Evolutionary conservation across 2,797 vertebrate genomes (phyloP).

Genomic region (Echeneis naucrates): DNA sequence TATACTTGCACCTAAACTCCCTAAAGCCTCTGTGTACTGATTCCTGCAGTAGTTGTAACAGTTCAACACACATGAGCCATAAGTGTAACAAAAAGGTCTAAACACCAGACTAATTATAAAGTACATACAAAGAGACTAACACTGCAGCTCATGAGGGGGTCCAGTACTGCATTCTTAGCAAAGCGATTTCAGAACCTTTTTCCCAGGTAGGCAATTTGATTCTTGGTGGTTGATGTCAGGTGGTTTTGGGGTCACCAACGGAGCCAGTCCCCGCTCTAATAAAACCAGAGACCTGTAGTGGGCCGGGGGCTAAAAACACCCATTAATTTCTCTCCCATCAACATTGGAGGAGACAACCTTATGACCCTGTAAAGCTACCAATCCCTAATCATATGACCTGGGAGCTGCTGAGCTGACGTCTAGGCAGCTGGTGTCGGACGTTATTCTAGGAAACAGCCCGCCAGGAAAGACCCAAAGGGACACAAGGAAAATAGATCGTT

Average conservation of each 20-base stretch:
- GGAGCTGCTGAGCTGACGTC: slow-evolving; percentile 61
- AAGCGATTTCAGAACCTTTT: slow-evolving; percentile 69
- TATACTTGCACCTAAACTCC: slow-evolving; percentile 13
- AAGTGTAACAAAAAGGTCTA: not conserved
- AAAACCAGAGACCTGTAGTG: slow-evolving; percentile 64
- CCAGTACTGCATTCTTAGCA: slow-evolving; percentile 62
- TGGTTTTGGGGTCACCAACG: slow-evolving; percentile 67
- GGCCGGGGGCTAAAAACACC: slow-evolving; percentile 71
- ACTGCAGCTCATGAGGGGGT: slow-evolving; percentile 26
- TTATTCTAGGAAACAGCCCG: slow-evolving; percentile 39
- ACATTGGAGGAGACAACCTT: slow-evolving; percentile 70
- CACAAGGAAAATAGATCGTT: slow-evolving; percentile 23
- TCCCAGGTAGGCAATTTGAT: slow-evolving; percentile 75
- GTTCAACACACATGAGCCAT: not conserved
- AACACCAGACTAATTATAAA: slow-evolving; percentile 35
- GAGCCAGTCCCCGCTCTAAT: slow-evolving; percentile 73
- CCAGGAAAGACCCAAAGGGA: slow-evolving; percentile 12
- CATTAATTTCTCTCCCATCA: slow-evolving; percentile 75
- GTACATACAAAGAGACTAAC: slow-evolving; percentile 21
- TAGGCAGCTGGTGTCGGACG: slow-evolving; percentile 49
- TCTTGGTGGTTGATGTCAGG: slow-evolving; percentile 66
- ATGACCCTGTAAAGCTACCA: slow-evolving; percentile 66
- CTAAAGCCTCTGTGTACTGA: not conserved
- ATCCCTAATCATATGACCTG: slow-evolving; percentile 59
- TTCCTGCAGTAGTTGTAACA: not conserved